phyloP scores from a whole-genome alignment of 2,113 vertebrate genomes.

The Rutilus rutilus region DNA sequence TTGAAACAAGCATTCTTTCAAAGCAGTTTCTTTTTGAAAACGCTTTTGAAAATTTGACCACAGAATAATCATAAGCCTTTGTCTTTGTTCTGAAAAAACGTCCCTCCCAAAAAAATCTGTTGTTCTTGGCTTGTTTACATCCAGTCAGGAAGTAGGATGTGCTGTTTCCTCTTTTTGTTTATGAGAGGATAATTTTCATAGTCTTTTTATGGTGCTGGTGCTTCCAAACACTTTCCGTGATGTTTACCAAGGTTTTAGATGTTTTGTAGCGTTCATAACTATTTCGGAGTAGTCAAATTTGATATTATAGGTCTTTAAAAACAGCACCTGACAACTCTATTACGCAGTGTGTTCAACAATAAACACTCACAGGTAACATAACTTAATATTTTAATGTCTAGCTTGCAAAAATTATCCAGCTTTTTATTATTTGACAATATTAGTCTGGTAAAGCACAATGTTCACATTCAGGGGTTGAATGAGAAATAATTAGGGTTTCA shows the following conservation, averaged over 20 bases:
- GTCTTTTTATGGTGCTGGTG: not conserved
- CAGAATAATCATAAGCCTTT: constrained; percentile 12
- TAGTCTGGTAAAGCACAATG: not conserved
- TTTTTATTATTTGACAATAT: not conserved
- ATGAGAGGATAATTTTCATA: not conserved
- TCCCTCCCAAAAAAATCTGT: not conserved
- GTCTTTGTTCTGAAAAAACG: not conserved
- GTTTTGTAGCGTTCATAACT: not conserved
- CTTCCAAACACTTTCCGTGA: not conserved
- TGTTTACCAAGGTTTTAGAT: not conserved
- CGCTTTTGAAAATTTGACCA: not conserved
- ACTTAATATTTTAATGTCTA: not conserved
- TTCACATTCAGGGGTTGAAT: not conserved
- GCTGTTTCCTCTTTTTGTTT: constrained; percentile 7
- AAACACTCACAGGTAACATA: not conserved
- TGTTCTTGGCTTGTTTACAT: constrained; percentile 16
- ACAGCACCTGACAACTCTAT: not conserved
- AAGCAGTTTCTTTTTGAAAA: constrained; percentile 1
- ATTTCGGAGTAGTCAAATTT: not conserved
- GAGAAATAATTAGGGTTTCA: not conserved
- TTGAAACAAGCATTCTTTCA: not conserved
- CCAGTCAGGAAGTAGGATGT: constrained; percentile 3
- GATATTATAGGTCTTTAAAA: not conserved
- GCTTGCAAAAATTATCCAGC: not conserved
- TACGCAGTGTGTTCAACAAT: not conserved